These are phyloP conservation scores for Coluber constrictor DNA, from an alignment of 2,797 vertebrate species.

Conservation along the genomic window DNA sequence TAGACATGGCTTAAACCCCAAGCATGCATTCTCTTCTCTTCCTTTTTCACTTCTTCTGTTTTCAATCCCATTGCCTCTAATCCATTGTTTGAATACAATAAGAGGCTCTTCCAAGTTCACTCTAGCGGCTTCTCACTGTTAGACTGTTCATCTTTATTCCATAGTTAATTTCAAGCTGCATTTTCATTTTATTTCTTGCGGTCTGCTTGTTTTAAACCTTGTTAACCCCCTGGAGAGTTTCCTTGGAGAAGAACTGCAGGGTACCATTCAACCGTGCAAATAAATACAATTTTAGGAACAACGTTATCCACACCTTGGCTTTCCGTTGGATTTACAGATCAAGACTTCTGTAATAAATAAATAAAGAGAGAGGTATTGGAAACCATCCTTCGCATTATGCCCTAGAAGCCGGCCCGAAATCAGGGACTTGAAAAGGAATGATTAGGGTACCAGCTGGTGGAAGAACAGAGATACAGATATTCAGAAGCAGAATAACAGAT, in stretches of 20 bases:
- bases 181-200: neutral
- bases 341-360: neutral
- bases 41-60: neutral
- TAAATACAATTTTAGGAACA: neutral
- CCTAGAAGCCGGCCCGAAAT: neutral
- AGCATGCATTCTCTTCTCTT: neutral
- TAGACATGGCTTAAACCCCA: neutral
- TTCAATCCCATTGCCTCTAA: neutral
- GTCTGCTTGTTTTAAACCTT: neutral
- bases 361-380: neutral
- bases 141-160: neutral
- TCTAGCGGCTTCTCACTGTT: neutral
- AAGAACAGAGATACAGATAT: conserved; percentile 19
- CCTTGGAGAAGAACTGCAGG: neutral
- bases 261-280: neutral
- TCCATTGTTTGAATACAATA: neutral
- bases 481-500: conserved; percentile 31
- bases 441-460: neutral
- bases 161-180: neutral
- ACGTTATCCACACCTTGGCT: neutral
- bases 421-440: neutral
- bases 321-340: neutral
- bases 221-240: neutral
- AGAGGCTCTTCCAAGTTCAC: neutral
- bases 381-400: neutral